These are phyloP conservation scores for Dendrocopos noguchii DNA, from an alignment of 2,113 vertebrate genomes.

Conservation along the genomic window DNA sequence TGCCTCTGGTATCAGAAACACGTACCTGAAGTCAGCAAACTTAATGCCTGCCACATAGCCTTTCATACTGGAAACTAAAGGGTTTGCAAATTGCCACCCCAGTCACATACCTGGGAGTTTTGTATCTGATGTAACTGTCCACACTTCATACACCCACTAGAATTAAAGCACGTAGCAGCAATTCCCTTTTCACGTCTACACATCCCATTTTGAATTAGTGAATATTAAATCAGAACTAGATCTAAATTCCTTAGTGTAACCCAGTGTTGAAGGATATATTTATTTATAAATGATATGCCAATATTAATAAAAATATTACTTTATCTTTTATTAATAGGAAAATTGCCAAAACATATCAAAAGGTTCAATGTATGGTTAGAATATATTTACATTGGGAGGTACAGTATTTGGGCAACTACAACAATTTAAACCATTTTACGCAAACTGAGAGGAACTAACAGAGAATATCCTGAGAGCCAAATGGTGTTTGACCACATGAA, in stretches of 20 bases:
- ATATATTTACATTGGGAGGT: too few species aligned
- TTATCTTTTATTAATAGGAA: too few species aligned
- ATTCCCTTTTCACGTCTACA: not conserved
- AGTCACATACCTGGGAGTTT: not conserved
- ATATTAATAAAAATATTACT: too few species aligned
- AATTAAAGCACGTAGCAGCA: not conserved
- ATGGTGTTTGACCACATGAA: too few species aligned
- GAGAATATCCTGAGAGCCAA: too few species aligned
- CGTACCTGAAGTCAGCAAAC: not conserved
- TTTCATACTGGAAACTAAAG: not conserved
- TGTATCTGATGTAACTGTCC: not conserved
- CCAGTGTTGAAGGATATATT: not conserved
- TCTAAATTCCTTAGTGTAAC: not conserved
- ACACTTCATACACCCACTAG: not conserved
- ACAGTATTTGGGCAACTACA: too few species aligned
- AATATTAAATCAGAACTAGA: not conserved
- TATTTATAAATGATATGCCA: too few species aligned
- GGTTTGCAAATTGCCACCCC: not conserved
- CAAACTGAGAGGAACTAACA: too few species aligned
- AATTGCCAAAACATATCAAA: too few species aligned
- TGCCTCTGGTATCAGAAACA: not conserved
- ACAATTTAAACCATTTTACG: too few species aligned
- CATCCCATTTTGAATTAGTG: not conserved
- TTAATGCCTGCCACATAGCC: not conserved
- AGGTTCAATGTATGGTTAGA: too few species aligned